Conservation (phyloP, 2,113 vertebrate genomes). For the Copsychus sechellarum region DNA sequence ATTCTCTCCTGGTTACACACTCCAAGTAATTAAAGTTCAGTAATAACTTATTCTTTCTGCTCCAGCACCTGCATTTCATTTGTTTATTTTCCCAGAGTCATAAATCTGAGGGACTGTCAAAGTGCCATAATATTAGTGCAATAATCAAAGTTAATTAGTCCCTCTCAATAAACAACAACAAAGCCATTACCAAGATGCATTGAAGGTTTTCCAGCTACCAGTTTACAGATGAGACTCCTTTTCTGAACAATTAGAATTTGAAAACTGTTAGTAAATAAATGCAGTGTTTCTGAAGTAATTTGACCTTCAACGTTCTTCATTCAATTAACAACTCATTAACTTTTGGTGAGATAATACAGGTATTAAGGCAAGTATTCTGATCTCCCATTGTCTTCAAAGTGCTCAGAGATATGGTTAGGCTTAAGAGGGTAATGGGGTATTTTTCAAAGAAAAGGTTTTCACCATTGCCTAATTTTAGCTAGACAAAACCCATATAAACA, state of each 20-base stretch:
- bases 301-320: conserved; percentile 13
- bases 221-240: conserved; percentile 50
- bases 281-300: conserved; percentile 12
- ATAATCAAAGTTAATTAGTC: conserved; percentile 99
- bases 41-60: conserved; percentile 99
- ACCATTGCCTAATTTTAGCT: background rate
- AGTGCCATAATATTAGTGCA: conserved; percentile 97
- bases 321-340: conserved; percentile 34
- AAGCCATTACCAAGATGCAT: conserved; percentile 78
- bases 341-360: background rate
- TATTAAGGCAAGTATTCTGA: conserved; percentile 2
- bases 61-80: conserved; percentile 99
- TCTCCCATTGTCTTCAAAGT: background rate
- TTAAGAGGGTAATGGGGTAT: background rate
- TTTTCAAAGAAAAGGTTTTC: background rate
- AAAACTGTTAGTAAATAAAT: conserved; percentile 35
- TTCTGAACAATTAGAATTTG: conserved; percentile 58
- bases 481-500: background rate
- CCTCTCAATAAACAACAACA: conserved; percentile 83
- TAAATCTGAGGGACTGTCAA: conserved; percentile 97
- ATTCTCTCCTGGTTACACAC: conserved; percentile 87
- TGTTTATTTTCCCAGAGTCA: conserved; percentile 98
- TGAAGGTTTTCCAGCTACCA: conserved; percentile 69
- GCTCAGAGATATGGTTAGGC: background rate
- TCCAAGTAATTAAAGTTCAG: conserved; percentile 98